Base-by-base conservation (phyloP, 2,888 invertebrate species). In the Oligia strigilis region DNA sequence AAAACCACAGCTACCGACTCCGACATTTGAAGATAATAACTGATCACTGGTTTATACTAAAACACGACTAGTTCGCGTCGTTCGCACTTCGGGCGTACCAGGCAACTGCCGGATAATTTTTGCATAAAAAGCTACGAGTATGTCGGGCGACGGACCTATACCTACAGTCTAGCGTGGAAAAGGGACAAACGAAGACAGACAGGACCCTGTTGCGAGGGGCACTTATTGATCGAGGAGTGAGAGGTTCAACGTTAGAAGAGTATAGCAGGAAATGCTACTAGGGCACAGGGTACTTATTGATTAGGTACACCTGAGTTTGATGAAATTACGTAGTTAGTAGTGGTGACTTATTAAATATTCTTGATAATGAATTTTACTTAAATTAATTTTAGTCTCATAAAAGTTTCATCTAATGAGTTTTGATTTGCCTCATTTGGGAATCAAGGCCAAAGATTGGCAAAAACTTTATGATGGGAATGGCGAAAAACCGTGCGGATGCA, bases 161-260 rank as follows among this genome's bases (percentile, higher is more conserved):
- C 6, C 11, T 14, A 62, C 14, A 43, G 17, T 17, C 23, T 19
- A 62, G 14, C n/a, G 36, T 71, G 36, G 14, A 23, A 81, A 64
- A 40, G 81, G 5, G 79, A 72, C 46, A 17, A 55, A n/a, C 46
- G 2, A 46, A 55, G 19, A 5, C n/a, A 49, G 29, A 29, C 40
- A 11, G 8, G 29, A 60, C 29, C 17, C 40, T 43, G 23, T 43
- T 43, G 43, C 0, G 52, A 36, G 43, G 29, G 43, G 80, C 17
- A 40, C 19, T 55, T 79, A 79, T 79, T 64, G 78, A 79, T 80
- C 62, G 62, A 6, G 9, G 65, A 58, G 40, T 36, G 52, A 65
- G 46, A 66, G 55, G 78, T 14, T 29, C 17, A 46, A 23, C 4
- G 11, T 64, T 29, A 43, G 52, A 52, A 52, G 40, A 75, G 49